A percentile compares a stretch with the other conserved stretches of the same genome.
Evolutionary conservation across 2,888 invertebrate genomes (phyloP).

Genomic region (Brachycybe producta): DNA sequence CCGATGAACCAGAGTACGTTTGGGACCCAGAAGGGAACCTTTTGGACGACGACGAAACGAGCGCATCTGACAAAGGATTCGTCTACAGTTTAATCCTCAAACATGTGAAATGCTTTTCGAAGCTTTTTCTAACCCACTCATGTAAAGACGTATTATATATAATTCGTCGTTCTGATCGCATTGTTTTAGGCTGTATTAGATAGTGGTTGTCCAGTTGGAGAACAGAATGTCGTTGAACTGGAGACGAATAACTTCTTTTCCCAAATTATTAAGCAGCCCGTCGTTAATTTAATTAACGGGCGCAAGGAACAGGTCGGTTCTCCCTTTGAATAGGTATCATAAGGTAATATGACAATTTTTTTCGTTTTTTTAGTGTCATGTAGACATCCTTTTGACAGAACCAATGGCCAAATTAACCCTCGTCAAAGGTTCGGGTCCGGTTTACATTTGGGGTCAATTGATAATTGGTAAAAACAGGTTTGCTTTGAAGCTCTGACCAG

Average conservation of each 20-base stretch:
- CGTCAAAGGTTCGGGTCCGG: slow-evolving; percentile 12
- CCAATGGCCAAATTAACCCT: slow-evolving; percentile 5
- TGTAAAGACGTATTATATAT: too few relatives aligned
- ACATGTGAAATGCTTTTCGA: not conserved
- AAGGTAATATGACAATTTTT: not conserved
- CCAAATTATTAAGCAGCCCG: not conserved
- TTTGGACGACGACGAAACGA: not conserved
- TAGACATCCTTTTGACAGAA: slow-evolving; percentile 5
- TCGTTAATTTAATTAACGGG: not conserved
- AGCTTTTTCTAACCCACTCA: not conserved
- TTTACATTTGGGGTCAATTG: slow-evolving; percentile 15
- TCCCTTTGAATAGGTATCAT: not conserved
- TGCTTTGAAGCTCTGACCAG: too few relatives aligned
- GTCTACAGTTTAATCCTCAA: not conserved
- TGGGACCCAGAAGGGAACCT: not conserved
- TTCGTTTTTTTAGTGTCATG: slow-evolving; percentile 3
- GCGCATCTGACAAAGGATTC: not conserved
- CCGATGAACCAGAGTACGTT: not conserved
- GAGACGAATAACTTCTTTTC: not conserved
- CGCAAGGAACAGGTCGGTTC: not conserved
- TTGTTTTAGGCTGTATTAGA: slow-evolving; percentile 4
- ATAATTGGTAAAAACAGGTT: not conserved
- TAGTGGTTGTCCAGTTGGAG: not conserved
- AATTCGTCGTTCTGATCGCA: too few relatives aligned
- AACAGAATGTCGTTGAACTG: slow-evolving; percentile 10